Percentiles rank a stretch among this genome's conserved stretches.
phyloP scores from a whole-genome alignment of 2,888 invertebrate species.

The Melolontha melolontha region DNA sequence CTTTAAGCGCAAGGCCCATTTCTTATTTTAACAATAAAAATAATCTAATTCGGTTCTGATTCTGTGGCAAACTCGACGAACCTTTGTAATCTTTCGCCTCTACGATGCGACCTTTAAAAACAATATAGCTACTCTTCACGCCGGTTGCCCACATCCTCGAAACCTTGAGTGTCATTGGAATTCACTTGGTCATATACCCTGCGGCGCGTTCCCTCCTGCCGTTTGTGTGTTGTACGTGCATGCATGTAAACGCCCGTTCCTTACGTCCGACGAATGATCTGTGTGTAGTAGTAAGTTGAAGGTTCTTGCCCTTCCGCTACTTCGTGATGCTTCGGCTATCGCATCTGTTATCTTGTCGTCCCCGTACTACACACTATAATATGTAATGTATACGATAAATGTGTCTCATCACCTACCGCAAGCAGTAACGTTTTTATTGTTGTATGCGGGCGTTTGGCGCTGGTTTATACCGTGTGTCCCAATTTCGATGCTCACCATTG shows the following conservation, averaged over 20 bases:
- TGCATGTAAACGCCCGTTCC: background rate
- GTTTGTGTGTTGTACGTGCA: slow-evolving; percentile 10
- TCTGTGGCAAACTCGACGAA: background rate
- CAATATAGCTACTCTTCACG: slow-evolving; percentile 38
- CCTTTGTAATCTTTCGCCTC: background rate
- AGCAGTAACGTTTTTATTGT: background rate
- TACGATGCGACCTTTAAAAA: slow-evolving; percentile 32
- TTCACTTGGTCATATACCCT: slow-evolving; percentile 21
- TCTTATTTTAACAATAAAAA: too few relatives aligned
- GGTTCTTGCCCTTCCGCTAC: slow-evolving; percentile 47
- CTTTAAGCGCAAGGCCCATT: too few relatives aligned
- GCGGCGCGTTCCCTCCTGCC: slow-evolving; percentile 8
- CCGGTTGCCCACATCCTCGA: slow-evolving; percentile 44
- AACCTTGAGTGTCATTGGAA: slow-evolving; percentile 43
- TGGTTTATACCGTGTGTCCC: too few relatives aligned
- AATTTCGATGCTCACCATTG: too few relatives aligned
- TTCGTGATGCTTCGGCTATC: slow-evolving; percentile 30
- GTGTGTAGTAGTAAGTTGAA: slow-evolving; percentile 22
- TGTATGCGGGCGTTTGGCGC: too few relatives aligned
- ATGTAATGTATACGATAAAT: too few relatives aligned
- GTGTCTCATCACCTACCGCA: slow-evolving; percentile 27
- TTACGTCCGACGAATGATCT: slow-evolving; percentile 1
- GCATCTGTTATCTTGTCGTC: slow-evolving; percentile 34
- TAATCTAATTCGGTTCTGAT: too few relatives aligned
- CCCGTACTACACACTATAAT: background rate